phyloP scores from a whole-genome alignment of 2,888 invertebrate species.

The Candidula unifasciata region DNA sequence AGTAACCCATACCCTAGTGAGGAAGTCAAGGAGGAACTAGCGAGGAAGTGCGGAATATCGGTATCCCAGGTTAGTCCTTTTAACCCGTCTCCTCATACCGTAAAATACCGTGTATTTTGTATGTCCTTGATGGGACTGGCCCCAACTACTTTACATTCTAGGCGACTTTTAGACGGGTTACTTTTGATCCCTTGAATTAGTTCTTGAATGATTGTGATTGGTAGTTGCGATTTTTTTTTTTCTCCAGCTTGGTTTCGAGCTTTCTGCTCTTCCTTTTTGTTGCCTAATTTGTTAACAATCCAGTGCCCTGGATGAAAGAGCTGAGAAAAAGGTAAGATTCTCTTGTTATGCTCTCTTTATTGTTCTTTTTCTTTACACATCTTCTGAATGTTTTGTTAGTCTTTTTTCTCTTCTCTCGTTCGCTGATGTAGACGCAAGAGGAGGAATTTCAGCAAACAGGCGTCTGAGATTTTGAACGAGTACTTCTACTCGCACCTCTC shows the following conservation, averaged over 20 bases:
- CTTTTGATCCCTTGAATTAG: neutral
- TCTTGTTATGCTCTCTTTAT: slow-evolving; percentile 2
- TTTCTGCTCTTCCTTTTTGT: neutral
- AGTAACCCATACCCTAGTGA: slow-evolving; percentile 99
- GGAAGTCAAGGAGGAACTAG: slow-evolving; percentile 99
- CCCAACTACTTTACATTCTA: neutral
- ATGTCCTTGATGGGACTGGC: neutral
- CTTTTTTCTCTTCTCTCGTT: slow-evolving; percentile 49
- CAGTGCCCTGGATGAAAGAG: slow-evolving; percentile 27
- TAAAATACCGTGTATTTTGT: neutral
- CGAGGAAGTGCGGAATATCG: slow-evolving; percentile 98
- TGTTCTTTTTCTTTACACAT: slow-evolving; percentile 11
- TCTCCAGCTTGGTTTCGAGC: neutral
- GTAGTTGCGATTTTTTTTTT: slow-evolving; percentile 24
- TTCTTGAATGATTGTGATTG: slow-evolving; percentile 42
- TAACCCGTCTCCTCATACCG: neutral
- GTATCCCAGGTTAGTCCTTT: slow-evolving; percentile 87
- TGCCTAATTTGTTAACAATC: slow-evolving; percentile 13
- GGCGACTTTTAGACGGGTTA: too few species aligned
- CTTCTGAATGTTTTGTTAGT: slow-evolving; percentile 31
- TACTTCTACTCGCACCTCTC: slow-evolving; percentile 99
- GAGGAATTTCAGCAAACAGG: slow-evolving; percentile 99
- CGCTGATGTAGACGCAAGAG: slow-evolving; percentile 84
- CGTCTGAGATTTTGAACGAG: slow-evolving; percentile 99
- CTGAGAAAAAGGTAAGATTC: slow-evolving; percentile 30